These are phyloP conservation scores for Steinernema khuongi DNA, from an alignment of 1,140 invertebrate genomes.

Conservation along the genomic window DNA sequence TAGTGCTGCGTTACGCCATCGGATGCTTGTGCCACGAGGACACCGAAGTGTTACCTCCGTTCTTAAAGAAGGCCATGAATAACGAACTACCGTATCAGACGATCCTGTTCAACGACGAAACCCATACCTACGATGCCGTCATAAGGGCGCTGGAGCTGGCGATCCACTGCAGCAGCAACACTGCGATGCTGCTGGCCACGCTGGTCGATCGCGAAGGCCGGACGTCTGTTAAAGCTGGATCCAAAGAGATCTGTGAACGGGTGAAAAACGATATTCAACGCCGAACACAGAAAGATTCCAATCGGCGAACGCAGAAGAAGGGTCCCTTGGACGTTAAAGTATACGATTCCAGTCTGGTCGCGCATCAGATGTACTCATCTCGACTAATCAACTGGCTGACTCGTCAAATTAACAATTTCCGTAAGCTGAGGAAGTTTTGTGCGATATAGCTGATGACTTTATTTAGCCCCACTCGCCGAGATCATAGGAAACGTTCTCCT, in stretches of 20 bases:
- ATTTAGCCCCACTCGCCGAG: slow-evolving; percentile 47
- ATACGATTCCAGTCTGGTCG: slow-evolving; percentile 32
- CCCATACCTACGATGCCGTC: slow-evolving; percentile 56
- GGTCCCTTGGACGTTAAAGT: slow-evolving; percentile 52
- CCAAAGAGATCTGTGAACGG: slow-evolving; percentile 36
- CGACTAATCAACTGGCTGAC: slow-evolving; percentile 45
- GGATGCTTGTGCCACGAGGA: slow-evolving; percentile 30
- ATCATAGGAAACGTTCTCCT: slow-evolving; percentile 51
- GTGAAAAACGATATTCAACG: slow-evolving; percentile 45
- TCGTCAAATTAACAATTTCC: slow-evolving; percentile 39
- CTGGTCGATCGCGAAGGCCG: slow-evolving; percentile 56
- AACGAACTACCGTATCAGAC: slow-evolving; percentile 46
- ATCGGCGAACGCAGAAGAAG: slow-evolving; percentile 46
- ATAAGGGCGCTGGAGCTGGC: slow-evolving; percentile 49
- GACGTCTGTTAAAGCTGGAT: slow-evolving; percentile 41
- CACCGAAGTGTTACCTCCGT: slow-evolving; percentile 21
- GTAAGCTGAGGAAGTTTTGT: slow-evolving; percentile 29
- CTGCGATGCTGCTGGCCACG: slow-evolving; percentile 55
- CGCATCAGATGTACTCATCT: slow-evolving; percentile 46
- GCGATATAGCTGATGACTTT: neutral
- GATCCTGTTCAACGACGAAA: slow-evolving; percentile 58
- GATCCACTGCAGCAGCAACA: slow-evolving; percentile 37
- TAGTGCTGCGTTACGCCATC: slow-evolving; percentile 23
- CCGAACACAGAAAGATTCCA: slow-evolving; percentile 44
- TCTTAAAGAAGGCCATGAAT: slow-evolving; percentile 24